Conservation (phyloP, 2,888 invertebrate genomes). For the Micoletzkya japonica region DNA sequence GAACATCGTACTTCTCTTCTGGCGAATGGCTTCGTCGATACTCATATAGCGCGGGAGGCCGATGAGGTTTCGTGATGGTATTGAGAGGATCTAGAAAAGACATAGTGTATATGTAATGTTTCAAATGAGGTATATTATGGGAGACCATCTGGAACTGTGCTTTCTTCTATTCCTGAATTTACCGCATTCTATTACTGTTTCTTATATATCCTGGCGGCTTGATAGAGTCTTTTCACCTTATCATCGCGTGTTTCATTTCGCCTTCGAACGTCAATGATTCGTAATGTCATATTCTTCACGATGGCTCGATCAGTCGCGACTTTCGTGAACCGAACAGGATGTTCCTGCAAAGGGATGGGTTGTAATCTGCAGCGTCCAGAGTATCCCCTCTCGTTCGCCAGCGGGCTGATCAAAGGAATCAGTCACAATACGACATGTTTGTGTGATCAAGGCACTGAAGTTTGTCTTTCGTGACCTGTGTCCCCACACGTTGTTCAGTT, state of each 20-base stretch:
- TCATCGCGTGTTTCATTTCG: neutral
- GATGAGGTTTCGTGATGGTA: constrained; percentile 17
- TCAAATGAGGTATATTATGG: neutral
- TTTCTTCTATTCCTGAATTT: too few species aligned
- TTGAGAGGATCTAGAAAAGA: constrained; percentile 13
- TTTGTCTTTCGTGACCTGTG: too few species aligned
- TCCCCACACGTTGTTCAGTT: neutral
- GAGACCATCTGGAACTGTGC: too few species aligned
- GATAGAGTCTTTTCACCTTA: too few species aligned
- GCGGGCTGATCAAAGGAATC: too few species aligned
- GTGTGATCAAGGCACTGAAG: too few species aligned
- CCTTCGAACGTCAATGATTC: constrained; percentile 6
- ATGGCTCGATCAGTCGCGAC: neutral
- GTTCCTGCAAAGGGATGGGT: too few species aligned
- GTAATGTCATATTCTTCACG: constrained; percentile 6
- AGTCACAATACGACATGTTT: too few species aligned
- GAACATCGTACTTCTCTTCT: constrained; percentile 21
- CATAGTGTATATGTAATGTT: neutral
- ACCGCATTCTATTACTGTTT: too few species aligned
- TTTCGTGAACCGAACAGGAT: neutral
- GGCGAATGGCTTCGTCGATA: neutral
- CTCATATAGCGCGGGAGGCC: constrained; percentile 18
- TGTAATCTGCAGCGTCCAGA: too few species aligned
- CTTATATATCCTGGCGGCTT: too few species aligned
- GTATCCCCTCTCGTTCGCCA: too few species aligned